These are phyloP conservation scores for Platerodrilus igneus DNA, from an alignment of 2,888 invertebrate genomes.

Conservation along the genomic window DNA sequence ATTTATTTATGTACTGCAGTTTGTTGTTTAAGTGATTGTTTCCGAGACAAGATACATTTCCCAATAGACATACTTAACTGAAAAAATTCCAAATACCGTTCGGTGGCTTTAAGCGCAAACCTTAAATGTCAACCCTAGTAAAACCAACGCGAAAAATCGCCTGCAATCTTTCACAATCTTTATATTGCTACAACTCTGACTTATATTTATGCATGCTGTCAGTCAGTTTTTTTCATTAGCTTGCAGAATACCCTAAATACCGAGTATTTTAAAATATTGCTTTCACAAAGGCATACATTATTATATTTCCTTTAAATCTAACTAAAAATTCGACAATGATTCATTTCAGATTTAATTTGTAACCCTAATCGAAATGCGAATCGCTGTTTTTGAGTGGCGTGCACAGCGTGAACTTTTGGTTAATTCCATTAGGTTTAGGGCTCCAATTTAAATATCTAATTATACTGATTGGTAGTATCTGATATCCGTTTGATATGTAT, in stretches of 20 bases:
- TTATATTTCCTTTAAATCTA: no score
- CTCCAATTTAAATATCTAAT: constrained; percentile 39
- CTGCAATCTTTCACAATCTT: constrained; percentile 46
- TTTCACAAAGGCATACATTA: no score
- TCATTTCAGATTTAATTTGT: constrained; percentile 23
- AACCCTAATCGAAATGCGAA: constrained; percentile 27
- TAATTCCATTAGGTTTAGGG: constrained; percentile 28
- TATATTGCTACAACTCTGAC: constrained; percentile 42
- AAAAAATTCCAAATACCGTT: no score
- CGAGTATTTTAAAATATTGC: constrained; percentile 18
- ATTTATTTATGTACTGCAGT: no score
- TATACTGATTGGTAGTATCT: constrained; percentile 34
- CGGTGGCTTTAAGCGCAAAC: constrained; percentile 13
- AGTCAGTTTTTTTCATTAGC: constrained; percentile 36
- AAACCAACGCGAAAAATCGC: constrained; percentile 40
- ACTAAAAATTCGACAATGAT: no score
- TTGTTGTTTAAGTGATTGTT: no score
- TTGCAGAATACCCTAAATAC: constrained; percentile 38
- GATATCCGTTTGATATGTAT: constrained; percentile 34
- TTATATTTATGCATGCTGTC: constrained; percentile 43
- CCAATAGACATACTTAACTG: no score
- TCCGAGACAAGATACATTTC: no score
- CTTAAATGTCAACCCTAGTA: constrained; percentile 22
- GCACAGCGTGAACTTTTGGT: constrained; percentile 24
- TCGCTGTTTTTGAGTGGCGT: constrained; percentile 28